A percentile compares a stretch with the other conserved stretches of the same genome.
These are phyloP conservation scores for Sisyra nigra DNA, from an alignment of 2,888 invertebrate species.

Conservation along the genomic window DNA sequence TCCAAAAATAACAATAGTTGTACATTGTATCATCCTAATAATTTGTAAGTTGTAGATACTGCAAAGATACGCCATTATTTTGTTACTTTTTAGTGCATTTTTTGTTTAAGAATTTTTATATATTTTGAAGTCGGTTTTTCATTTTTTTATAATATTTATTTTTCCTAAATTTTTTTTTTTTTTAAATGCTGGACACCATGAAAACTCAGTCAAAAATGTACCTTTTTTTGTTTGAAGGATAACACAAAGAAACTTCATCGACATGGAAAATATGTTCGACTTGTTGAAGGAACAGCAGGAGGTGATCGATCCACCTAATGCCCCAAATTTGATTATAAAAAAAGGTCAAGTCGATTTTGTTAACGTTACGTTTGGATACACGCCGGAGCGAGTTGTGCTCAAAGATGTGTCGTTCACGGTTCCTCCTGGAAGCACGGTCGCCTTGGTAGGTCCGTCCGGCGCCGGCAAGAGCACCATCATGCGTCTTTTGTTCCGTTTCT, in stretches of 20 bases:
- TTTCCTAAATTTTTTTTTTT: too few relatives aligned
- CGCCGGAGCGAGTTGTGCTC: conserved; percentile 58
- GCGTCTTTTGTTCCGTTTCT: conserved; percentile 87
- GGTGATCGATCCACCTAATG: conserved; percentile 68
- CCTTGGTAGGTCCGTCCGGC: conserved; percentile 75
- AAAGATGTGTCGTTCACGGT: conserved; percentile 65
- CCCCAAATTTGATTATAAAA: conserved; percentile 48
- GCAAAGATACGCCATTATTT: too few relatives aligned
- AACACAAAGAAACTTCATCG: conserved; percentile 93
- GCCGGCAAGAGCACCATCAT: conserved; percentile 95
- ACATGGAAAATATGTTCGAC: conserved; percentile 99
- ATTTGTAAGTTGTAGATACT: too few relatives aligned
- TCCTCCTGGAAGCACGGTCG: conserved; percentile 71
- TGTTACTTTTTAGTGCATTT: too few relatives aligned
- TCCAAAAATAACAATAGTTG: too few relatives aligned
- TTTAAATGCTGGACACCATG: too few relatives aligned
- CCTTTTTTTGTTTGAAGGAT: conserved; percentile 51
- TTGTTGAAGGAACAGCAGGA: conserved; percentile 76
- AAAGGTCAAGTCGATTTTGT: conserved; percentile 72
- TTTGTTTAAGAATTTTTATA: too few relatives aligned
- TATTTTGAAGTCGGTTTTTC: too few relatives aligned
- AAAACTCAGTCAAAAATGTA: too few relatives aligned
- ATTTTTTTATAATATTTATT: too few relatives aligned
- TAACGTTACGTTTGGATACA: conserved; percentile 81
- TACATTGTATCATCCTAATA: too few relatives aligned